phyloP scores from a whole-genome alignment of 2,888 invertebrate species.

The Marronus borbonicus region DNA sequence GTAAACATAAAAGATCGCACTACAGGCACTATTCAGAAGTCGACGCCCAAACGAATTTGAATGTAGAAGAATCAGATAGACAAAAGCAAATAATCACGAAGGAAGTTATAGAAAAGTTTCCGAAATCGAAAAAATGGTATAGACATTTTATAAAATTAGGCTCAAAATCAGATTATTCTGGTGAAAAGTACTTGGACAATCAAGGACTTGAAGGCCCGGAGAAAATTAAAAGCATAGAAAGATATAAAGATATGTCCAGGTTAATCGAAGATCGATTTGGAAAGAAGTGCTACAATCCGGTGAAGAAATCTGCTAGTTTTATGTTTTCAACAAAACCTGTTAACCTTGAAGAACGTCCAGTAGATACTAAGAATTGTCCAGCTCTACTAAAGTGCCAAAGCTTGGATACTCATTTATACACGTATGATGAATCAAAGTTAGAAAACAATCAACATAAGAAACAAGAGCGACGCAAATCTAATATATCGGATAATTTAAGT shows the following conservation, averaged over 20 bases:
- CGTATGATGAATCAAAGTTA: slow-evolving; percentile 56
- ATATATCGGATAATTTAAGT: slow-evolving; percentile 62
- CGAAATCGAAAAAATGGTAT: slow-evolving; percentile 79
- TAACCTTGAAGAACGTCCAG: slow-evolving; percentile 61
- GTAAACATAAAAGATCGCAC: slow-evolving; percentile 51
- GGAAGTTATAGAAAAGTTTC: slow-evolving; percentile 67
- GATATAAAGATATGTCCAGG: slow-evolving; percentile 82
- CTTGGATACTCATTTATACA: slow-evolving; percentile 64
- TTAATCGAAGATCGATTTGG: slow-evolving; percentile 80
- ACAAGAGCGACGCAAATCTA: slow-evolving; percentile 56
- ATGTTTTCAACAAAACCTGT: slow-evolving; percentile 66
- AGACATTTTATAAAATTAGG: slow-evolving; percentile 75
- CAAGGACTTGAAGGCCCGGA: slow-evolving; percentile 76
- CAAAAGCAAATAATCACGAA: slow-evolving; percentile 64
- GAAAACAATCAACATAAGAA: slow-evolving; percentile 39
- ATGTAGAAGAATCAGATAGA: slow-evolving; percentile 47
- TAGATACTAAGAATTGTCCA: slow-evolving; percentile 59
- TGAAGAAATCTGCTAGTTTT: slow-evolving; percentile 68
- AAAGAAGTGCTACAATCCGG: slow-evolving; percentile 65
- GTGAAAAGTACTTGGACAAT: slow-evolving; percentile 66
- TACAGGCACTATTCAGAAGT: slow-evolving; percentile 53
- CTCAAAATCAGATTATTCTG: slow-evolving; percentile 68
- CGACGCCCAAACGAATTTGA: slow-evolving; percentile 51
- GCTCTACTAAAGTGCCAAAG: slow-evolving; percentile 66
- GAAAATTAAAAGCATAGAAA: slow-evolving; percentile 80